Evolutionary conservation across 1,140 invertebrate genomes (phyloP).

Genomic region (Microplitis demolitor): DNA sequence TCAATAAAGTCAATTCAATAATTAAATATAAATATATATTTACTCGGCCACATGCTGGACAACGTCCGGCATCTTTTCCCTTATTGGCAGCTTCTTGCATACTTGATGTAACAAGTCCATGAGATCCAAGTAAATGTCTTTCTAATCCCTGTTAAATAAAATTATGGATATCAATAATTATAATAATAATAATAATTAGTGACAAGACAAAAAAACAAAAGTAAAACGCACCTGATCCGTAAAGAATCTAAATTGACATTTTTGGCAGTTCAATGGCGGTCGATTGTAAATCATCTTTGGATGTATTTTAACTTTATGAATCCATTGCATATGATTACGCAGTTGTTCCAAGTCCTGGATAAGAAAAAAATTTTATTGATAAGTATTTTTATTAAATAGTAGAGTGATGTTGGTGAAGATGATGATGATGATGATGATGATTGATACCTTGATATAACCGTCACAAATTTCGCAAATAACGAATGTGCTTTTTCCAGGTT

Average conservation of each 20-base stretch:
- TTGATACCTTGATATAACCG: conserved; percentile 82
- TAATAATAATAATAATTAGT: background rate
- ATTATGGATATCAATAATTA: conserved; percentile 6
- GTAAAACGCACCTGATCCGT: conserved; percentile 66
- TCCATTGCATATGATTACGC: conserved; percentile 94
- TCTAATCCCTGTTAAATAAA: conserved; percentile 75
- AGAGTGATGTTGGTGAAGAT: background rate
- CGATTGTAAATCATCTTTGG: conserved; percentile 95
- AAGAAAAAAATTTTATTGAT: conserved; percentile 34
- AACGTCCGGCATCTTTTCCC: conserved; percentile 90
- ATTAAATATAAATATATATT: conserved; percentile 37
- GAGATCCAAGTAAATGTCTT: conserved; percentile 89
- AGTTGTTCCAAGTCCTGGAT: conserved; percentile 83
- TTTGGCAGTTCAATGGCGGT: conserved; percentile 93
- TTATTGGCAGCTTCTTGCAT: conserved; percentile 96
- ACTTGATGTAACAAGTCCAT: conserved; percentile 91
- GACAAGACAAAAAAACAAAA: conserved; percentile 1
- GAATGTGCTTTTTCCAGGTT: conserved; percentile 76
- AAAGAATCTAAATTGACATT: conserved; percentile 89
- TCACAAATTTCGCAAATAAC: conserved; percentile 96
- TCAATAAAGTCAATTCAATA: conserved; percentile 6
- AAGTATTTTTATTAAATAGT: background rate
- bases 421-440: background rate
- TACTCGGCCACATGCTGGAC: conserved; percentile 90
- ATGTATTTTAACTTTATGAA: conserved; percentile 95